phyloP scores from a whole-genome alignment of 2,113 vertebrate genomes.

The Vulpes vulpes region DNA sequence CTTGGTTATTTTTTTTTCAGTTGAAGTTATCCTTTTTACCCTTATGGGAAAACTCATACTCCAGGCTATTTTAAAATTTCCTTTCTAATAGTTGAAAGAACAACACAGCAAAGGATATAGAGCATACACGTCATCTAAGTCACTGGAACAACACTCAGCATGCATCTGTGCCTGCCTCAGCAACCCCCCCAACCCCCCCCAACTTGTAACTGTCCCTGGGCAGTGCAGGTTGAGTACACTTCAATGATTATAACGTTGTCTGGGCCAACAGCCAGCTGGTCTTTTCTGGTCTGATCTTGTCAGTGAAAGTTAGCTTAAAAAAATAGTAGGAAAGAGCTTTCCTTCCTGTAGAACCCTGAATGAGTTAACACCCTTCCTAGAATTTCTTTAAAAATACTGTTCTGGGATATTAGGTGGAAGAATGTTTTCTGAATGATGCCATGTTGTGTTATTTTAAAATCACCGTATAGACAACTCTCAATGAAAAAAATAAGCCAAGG shows the following conservation, averaged over 20 bases:
- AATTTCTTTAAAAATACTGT: slow-evolving; percentile 88
- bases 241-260: slow-evolving; percentile 84
- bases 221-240: slow-evolving; percentile 83
- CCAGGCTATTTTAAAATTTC: slow-evolving; percentile 54
- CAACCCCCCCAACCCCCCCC: rapidly evolving
- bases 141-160: slow-evolving; percentile 65
- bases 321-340: slow-evolving; percentile 89
- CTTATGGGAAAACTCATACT: slow-evolving; percentile 41
- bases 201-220: slow-evolving; percentile 78
- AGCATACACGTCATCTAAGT: neutral
- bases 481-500: slow-evolving; percentile 29
- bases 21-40: slow-evolving; percentile 40
- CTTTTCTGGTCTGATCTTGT: slow-evolving; percentile 89
- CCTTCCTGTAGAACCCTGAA: slow-evolving; percentile 87
- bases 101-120: neutral
- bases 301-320: slow-evolving; percentile 90
- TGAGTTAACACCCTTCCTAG: slow-evolving; percentile 88
- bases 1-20: neutral
- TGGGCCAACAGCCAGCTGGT: slow-evolving; percentile 87
- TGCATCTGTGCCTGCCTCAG: slow-evolving; percentile 61
- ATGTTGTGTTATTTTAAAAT: slow-evolving; percentile 85
- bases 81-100: slow-evolving; percentile 40
- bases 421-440: slow-evolving; percentile 81
- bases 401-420: slow-evolving; percentile 84
- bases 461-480: slow-evolving; percentile 64